These are phyloP conservation scores for Drosophila bipectinata DNA, from an alignment of 1,140 invertebrate species.

Conservation along the genomic window DNA sequence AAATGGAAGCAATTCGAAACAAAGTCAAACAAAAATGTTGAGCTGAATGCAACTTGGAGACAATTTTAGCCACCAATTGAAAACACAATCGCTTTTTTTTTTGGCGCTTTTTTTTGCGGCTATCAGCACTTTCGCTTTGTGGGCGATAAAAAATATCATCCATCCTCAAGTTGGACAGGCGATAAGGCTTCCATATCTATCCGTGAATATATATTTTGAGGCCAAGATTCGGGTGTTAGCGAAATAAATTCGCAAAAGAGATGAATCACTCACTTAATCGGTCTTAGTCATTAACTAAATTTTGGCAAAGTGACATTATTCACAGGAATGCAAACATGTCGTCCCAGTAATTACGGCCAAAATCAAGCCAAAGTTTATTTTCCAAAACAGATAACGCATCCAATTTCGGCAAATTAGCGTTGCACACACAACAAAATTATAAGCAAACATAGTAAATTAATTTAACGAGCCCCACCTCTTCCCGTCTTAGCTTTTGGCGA, in stretches of 20 bases:
- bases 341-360: constrained; percentile 21
- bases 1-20: constrained; percentile 13
- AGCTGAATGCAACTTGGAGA: constrained; percentile 18
- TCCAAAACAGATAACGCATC: constrained; percentile 34
- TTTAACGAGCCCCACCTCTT: constrained; percentile 68
- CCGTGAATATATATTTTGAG: background rate
- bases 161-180: constrained; percentile 17
- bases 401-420: constrained; percentile 30
- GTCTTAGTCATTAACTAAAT: constrained; percentile 40
- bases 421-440: constrained; percentile 30
- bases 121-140: constrained; percentile 57
- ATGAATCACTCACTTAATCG: constrained; percentile 13
- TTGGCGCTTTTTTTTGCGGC: constrained; percentile 14
- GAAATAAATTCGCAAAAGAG: constrained; percentile 4
- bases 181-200: constrained; percentile 50
- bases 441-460: constrained; percentile 57
- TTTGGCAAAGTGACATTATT: constrained; percentile 11
- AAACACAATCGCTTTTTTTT: background rate
- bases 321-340: constrained; percentile 23
- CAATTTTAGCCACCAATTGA: background rate
- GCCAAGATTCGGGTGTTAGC: constrained; percentile 9
- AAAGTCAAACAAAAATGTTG: constrained; percentile 24
- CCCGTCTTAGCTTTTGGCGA: constrained; percentile 29
- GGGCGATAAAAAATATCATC: constrained; percentile 49
- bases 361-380: constrained; percentile 11